Evolutionary conservation across 2,888 invertebrate genomes (phyloP), one percentile per base, ranked within the genome.

Genomic region (Rotaria socialis): DNA sequence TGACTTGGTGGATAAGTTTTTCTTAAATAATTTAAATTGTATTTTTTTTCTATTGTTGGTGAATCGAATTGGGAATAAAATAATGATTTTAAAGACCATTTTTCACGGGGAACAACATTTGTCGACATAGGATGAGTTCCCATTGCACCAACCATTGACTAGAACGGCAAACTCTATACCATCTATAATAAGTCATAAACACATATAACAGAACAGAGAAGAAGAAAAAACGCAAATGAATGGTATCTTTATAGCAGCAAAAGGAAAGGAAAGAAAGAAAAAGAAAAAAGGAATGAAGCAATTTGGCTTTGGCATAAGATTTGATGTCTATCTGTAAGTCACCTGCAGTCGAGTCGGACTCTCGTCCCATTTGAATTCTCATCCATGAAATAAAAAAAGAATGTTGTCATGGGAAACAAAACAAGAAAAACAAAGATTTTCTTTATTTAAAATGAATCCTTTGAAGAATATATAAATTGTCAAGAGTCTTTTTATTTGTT

Each of bases 101-200:
- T 67, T 67, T 67, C 67, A 67, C 41, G 67, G 41, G 67, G 27
- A 67, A 67, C 41, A 67, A 35, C 67, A 67, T 35, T 35, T 16
- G 19, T 67, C 41, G 67, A 67, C 35, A 67, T 19, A 35, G 35
- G 67, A 41, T 19, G 67, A 67, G 67, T 67, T 67, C 41, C 67
- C 67, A 67, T 67, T 67, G 67, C 67, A 67, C 67, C 67, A 67
- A 35, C 35, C 67, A 67, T 41, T 67, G 67, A 67, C 67, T 67
- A 60, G 60, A 60, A 60, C 60, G 27, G 27, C 60, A 27, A 60
- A 60, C 60, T 60, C 60, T 60, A 60, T 60, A 60, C 60, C 60
- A 60, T 60, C 60, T 60, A 60, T 27, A 60, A 60, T 60, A 60
- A 60, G 27, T 60, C 27, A 60, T 27, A 60, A 60, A 60, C 27